A percentile compares a stretch with the other conserved stretches of the same genome.
Evolutionary conservation across 2,888 invertebrate species (phyloP).

Genomic region (Lordiphosa andalusiaca): DNA sequence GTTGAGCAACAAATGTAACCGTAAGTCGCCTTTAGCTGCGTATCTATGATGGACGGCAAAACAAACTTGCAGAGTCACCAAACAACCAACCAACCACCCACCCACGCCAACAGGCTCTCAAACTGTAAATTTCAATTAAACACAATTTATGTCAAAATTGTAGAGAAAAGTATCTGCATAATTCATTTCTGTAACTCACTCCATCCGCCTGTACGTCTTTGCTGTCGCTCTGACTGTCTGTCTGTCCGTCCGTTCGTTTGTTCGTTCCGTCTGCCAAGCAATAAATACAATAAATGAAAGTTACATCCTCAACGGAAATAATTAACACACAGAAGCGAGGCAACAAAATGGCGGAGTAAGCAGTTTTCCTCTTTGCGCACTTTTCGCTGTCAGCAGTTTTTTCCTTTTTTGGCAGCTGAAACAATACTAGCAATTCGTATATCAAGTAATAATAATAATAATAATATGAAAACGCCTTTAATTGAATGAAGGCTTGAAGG

Average conservation of each 20-base stretch:
- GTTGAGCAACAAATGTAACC: background rate
- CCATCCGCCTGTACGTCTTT: background rate
- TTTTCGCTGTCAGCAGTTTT: conserved; percentile 45
- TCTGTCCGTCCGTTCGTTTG: background rate
- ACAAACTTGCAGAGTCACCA: conserved; percentile 6
- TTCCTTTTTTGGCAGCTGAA: background rate
- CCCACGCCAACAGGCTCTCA: background rate
- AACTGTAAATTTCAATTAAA: conserved; percentile 65
- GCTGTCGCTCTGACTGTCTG: no score
- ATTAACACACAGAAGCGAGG: conserved; percentile 57
- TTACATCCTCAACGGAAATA: conserved; percentile 62
- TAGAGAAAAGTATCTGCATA: conserved; percentile 53
- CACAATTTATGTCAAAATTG: conserved; percentile 54
- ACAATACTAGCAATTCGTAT: conserved; percentile 26
- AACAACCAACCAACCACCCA: no score
- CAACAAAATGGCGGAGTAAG: conserved; percentile 50
- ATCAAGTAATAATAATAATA: conserved; percentile 40
- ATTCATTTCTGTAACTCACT: conserved; percentile 42
- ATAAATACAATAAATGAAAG: conserved; percentile 61
- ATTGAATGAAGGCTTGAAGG: conserved; percentile 58
- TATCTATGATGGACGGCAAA: conserved; percentile 3
- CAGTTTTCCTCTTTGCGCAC: conserved; percentile 43
- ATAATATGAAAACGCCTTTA: conserved; percentile 47
- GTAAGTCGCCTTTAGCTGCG: background rate
- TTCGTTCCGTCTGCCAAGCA: conserved; percentile 13